phyloP scores from a whole-genome alignment of 1,140 invertebrate genomes.

The Drosophila takahashii region DNA sequence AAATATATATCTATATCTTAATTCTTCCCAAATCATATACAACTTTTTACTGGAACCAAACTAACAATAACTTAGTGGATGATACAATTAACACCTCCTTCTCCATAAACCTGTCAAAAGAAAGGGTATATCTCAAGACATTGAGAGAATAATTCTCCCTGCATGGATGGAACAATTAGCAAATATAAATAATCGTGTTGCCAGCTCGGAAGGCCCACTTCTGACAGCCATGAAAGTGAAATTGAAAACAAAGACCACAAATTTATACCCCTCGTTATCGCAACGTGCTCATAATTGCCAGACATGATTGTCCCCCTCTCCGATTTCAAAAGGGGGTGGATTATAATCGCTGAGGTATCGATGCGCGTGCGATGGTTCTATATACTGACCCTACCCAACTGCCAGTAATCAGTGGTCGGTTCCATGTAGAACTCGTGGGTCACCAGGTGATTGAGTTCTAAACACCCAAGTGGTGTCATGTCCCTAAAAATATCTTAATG shows the following conservation, averaged over 20 bases:
- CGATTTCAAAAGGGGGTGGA: slow-evolving; percentile 5
- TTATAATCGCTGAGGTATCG: slow-evolving; percentile 15
- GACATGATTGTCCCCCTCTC: slow-evolving; percentile 21
- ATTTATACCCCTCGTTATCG: slow-evolving; percentile 47
- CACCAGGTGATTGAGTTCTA: slow-evolving; percentile 19
- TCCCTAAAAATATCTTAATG: neutral
- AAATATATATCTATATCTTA: too few relatives aligned
- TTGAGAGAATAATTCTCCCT: neutral
- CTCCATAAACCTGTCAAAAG: too few relatives aligned
- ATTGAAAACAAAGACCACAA: slow-evolving; percentile 69
- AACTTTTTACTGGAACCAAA: neutral
- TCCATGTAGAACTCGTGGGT: slow-evolving; percentile 27
- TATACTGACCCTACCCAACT: slow-evolving; percentile 61
- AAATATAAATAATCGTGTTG: slow-evolving; percentile 38
- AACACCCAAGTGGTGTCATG: slow-evolving; percentile 20
- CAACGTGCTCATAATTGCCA: slow-evolving; percentile 25
- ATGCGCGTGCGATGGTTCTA: slow-evolving; percentile 45
- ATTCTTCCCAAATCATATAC: neutral
- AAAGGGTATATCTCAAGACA: slow-evolving; percentile 13
- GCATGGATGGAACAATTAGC: slow-evolving; percentile 26
- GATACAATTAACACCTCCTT: too few relatives aligned
- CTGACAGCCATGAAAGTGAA: slow-evolving; percentile 49
- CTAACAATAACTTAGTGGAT: too few relatives aligned
- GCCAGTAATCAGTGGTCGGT: slow-evolving; percentile 3
- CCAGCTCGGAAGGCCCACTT: slow-evolving; percentile 6